Evolutionary conservation across 2,113 vertebrate genomes (phyloP).

Genomic region (Collichthys lucidus): DNA sequence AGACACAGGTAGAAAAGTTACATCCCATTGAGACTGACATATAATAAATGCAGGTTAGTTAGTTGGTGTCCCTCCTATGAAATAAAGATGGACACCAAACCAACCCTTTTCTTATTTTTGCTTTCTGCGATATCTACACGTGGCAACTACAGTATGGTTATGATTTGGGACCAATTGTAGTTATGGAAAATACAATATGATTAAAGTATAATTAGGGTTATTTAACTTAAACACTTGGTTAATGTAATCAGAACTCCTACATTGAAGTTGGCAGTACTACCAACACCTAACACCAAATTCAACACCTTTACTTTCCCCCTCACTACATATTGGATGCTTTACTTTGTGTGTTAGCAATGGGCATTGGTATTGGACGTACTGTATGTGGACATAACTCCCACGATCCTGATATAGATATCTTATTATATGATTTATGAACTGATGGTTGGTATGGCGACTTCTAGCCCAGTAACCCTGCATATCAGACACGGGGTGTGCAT

Average conservation of each 20-base stretch:
- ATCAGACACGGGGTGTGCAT: background rate
- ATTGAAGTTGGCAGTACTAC: background rate
- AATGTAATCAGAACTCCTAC: background rate
- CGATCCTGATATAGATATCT: too few species aligned
- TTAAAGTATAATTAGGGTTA: background rate
- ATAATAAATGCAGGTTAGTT: too few species aligned
- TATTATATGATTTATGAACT: background rate
- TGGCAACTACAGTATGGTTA: background rate
- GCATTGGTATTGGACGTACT: background rate
- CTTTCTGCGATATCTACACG: background rate
- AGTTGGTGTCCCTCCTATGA: background rate
- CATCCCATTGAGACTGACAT: too few species aligned
- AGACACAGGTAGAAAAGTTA: too few species aligned
- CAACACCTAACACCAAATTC: background rate
- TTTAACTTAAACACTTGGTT: background rate
- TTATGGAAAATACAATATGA: background rate
- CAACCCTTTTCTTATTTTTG: background rate
- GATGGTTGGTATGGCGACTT: background rate
- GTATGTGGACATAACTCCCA: background rate
- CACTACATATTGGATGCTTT: background rate
- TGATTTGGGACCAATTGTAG: background rate
- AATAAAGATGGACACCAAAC: background rate
- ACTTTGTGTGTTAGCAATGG: background rate
- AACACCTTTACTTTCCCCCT: background rate
- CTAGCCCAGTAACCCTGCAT: background rate